These are phyloP conservation scores for Epinotia brunnichana DNA, from an alignment of 2,888 invertebrate species.

Conservation along the genomic window DNA sequence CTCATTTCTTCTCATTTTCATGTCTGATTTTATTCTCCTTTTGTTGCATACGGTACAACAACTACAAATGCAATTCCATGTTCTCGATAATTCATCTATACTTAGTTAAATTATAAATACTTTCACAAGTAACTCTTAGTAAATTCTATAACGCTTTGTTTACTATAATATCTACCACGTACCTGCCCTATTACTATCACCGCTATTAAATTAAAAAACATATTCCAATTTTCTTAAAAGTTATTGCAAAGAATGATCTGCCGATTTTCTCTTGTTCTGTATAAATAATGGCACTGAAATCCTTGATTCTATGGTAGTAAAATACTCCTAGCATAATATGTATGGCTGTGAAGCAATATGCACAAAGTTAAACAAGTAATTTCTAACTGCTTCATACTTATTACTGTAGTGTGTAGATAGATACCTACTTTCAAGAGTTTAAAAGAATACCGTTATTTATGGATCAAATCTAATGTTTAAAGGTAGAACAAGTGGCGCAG, in stretches of 20 bases:
- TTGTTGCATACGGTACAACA: too few species aligned
- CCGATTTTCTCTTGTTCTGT: not conserved
- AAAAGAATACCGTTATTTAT: not conserved
- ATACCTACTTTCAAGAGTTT: not conserved
- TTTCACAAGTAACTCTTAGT: slow-evolving; percentile 7
- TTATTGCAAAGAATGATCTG: not conserved
- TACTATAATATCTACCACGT: slow-evolving; percentile 16
- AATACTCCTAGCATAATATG: slow-evolving; percentile 1
- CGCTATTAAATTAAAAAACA: not conserved
- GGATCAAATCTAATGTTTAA: not conserved
- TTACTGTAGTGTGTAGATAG: not conserved
- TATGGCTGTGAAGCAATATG: slow-evolving; percentile 39
- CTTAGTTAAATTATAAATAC: slow-evolving; percentile 25
- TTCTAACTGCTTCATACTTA: slow-evolving; percentile 5
- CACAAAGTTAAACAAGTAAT: slow-evolving; percentile 30
- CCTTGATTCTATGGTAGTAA: not conserved
- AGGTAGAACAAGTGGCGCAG: not conserved
- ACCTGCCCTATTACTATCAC: slow-evolving; percentile 18
- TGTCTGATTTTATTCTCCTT: too few species aligned
- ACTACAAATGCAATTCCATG: too few species aligned
- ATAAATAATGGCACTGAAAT: not conserved
- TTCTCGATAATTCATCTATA: too few species aligned
- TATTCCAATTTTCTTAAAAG: not conserved
- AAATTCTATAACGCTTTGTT: slow-evolving; percentile 13
- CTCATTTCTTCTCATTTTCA: too few species aligned